Evolutionary conservation across 2,888 invertebrate species (phyloP), one percentile per base, ranked within the genome.

Genomic region (Mesochorus sp.): DNA sequence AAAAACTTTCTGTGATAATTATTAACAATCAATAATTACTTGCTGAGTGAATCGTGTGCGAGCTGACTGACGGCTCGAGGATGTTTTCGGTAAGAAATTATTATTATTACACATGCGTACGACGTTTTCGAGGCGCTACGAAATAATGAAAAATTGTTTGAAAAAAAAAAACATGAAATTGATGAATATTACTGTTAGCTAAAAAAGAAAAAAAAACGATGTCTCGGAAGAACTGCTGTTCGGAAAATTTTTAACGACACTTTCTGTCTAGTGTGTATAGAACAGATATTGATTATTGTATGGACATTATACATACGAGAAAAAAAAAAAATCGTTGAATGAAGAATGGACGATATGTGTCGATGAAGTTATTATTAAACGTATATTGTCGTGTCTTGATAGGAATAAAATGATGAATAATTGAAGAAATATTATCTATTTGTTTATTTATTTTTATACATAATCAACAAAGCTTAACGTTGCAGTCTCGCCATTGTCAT

Each of bases 1-100:
- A 89, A 84, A 86, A 91, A 90, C 90, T 89, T 91, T 90, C 91
- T 91, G 91, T 91, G 91, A 91, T 91, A 91, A 90, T 90, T 91
- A 91, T 90, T 90, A 91, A 91, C 90, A 91, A 91, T 91, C 90
- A 91, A 88, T 88, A 86, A 89, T 81, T 74, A 82, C 49, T 86
- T 85, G 85, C 80, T 44, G 61, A 37, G 72, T 49, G 76, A 72
- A 51, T 61, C 42, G 44, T 31, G 67, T n/a, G n/a, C n/a, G n/a
- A 42, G 59, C 31, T 66, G 66, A 73, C 44, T 66, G 34, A 17
- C 21, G 26, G 19, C n/a, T 28, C 26, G 12, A 12, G 44, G 28
- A 61, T 34, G 21, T 64, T 61, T 28, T 47, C 68, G 34, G 28
- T 39, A 24, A 28, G 39, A 34, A n/a, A 53, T 57, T 49, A 49